A percentile compares a stretch with the other conserved stretches of the same genome.
These are phyloP conservation scores for Metopia argyrocephala DNA, from an alignment of 2,888 invertebrate species.

Conservation along the genomic window DNA sequence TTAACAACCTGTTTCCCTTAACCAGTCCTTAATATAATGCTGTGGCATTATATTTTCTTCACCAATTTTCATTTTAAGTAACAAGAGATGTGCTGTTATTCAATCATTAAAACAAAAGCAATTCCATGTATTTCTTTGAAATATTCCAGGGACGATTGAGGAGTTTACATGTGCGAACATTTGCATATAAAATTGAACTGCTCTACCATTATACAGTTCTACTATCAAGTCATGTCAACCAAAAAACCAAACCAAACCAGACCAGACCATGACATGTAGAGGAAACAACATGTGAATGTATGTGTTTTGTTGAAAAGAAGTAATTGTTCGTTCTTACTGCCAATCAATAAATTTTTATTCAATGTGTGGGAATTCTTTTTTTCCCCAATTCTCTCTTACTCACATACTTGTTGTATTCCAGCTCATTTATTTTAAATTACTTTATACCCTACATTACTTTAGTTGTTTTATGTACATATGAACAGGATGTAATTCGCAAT, in stretches of 20 bases:
- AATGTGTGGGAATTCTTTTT: background rate
- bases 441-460: background rate
- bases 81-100: background rate
- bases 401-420: too few relatives aligned
- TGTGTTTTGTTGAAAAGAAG: background rate
- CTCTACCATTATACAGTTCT: background rate
- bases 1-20: background rate
- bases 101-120: too few relatives aligned
- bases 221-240: background rate
- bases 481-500: too few relatives aligned
- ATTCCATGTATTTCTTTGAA: too few relatives aligned
- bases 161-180: background rate
- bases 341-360: background rate
- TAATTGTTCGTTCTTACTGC: background rate
- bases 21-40: background rate
- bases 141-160: too few relatives aligned
- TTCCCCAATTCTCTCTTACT: background rate
- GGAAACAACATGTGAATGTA: background rate
- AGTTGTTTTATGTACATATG: too few relatives aligned
- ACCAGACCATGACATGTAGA: background rate
- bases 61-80: conserved; percentile 1
- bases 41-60: background rate
- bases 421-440: background rate
- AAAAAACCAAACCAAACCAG: too few relatives aligned
- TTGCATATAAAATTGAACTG: background rate